Percentiles rank a stretch among this genome's conserved stretches.
phyloP scores from a whole-genome alignment of 2,797 vertebrate species.

The Ciconia nigra region DNA sequence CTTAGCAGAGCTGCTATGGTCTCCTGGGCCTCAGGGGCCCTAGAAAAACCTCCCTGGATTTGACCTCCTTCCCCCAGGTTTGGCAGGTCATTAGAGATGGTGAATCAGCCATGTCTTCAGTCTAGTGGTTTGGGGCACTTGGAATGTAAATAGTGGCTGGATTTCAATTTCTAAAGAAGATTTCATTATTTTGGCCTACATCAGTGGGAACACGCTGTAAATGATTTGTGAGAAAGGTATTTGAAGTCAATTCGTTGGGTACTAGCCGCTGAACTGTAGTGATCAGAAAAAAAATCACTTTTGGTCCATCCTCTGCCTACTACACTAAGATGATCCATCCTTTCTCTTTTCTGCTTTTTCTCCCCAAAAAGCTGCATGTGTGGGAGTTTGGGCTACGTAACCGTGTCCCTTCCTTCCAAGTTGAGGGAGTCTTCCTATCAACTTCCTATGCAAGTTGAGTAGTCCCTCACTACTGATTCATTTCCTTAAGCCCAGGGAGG shows the following conservation, averaged over 20 bases:
- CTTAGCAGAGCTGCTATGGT: background rate
- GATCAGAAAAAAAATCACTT: background rate
- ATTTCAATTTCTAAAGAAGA: background rate
- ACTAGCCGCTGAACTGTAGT: background rate
- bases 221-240: background rate
- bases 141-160: background rate
- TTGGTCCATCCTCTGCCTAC: background rate
- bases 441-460: too few species aligned
- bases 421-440: too few species aligned
- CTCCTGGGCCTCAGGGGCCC: background rate
- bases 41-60: background rate
- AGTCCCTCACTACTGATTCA: fast-evolving
- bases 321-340: background rate
- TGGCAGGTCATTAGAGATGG: background rate
- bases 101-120: background rate
- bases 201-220: background rate
- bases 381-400: background rate
- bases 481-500: background rate
- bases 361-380: background rate
- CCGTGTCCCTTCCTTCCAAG: background rate
- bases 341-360: background rate
- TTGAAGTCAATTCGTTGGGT: background rate
- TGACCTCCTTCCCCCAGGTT: background rate
- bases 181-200: background rate
- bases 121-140: background rate